Percentiles rank a stretch among this genome's conserved stretches.
phyloP scores from a whole-genome alignment of 2,113 vertebrate species.

The Corythaixoides concolor region DNA sequence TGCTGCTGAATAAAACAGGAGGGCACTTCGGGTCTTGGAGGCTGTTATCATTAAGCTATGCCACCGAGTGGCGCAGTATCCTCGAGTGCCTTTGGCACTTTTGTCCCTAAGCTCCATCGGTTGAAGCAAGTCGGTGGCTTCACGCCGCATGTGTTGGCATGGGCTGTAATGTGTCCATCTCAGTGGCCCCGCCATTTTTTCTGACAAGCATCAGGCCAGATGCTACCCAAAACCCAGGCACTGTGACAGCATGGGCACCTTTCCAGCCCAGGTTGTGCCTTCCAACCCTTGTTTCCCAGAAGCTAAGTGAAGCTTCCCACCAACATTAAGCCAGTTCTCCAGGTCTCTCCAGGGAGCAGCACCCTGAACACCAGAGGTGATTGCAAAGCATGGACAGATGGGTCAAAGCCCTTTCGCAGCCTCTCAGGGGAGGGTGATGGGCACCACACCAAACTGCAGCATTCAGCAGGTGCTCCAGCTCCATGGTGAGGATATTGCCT shows the following conservation, averaged over 20 bases:
- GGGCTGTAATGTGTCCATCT: not conserved
- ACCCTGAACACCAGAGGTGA: not conserved
- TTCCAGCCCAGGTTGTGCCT: not conserved
- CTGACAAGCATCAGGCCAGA: not conserved
- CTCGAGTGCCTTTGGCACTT: rapidly evolving
- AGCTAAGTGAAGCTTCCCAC: not conserved
- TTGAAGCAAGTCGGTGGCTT: not conserved
- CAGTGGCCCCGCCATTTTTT: not conserved
- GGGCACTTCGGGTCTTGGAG: not conserved
- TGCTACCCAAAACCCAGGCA: not conserved
- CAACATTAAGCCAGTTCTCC: not conserved
- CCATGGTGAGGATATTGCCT: not conserved
- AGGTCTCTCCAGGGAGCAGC: not conserved
- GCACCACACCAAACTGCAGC: not conserved
- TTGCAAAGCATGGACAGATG: not conserved
- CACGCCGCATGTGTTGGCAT: rapidly evolving
- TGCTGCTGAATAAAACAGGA: not conserved
- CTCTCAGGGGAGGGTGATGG: not conserved
- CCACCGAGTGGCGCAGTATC: not conserved
- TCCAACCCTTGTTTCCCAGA: not conserved
- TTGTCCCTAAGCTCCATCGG: not conserved
- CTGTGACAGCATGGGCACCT: not conserved
- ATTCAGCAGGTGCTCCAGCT: not conserved
- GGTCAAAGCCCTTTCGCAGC: not conserved
- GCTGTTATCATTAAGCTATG: not conserved